phyloP scores from a whole-genome alignment of 2,888 invertebrate genomes.

The Heterodera filipjevi region DNA sequence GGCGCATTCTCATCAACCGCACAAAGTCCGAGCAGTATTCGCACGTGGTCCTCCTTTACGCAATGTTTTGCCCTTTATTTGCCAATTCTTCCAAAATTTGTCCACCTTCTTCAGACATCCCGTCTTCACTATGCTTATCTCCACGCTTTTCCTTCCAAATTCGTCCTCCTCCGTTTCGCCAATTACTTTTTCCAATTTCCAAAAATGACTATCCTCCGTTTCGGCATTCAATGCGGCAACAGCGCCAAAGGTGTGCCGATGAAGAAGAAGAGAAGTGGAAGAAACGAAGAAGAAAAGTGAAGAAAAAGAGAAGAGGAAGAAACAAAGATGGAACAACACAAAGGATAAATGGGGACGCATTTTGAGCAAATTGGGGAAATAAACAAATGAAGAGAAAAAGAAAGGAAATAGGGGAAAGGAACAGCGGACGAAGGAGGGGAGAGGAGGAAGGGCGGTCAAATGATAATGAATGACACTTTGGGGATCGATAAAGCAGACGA shows the following conservation, averaged over 20 bases:
- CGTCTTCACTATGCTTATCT: neutral
- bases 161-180: neutral
- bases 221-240: neutral
- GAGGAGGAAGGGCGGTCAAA: neutral
- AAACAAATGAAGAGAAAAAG: neutral
- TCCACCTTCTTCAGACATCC: neutral
- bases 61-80: neutral
- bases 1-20: constrained; percentile 32
- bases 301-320: neutral
- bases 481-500: neutral
- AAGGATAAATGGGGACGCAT: neutral
- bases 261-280: neutral
- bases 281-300: neutral
- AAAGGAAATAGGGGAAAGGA: neutral
- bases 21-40: constrained; percentile 33
- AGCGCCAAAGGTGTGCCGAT: neutral
- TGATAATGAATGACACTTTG: neutral
- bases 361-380: neutral
- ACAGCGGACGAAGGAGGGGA: too few relatives aligned
- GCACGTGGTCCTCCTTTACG: constrained; percentile 30
- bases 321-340: neutral
- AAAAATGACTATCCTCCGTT: neutral
- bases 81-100: neutral
- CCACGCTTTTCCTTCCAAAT: neutral
- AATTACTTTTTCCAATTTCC: constrained; percentile 6